Evolutionary conservation across 37 sponge, comb jelly and placozoan genomes (phyloP), one percentile per base, ranked within the genome.

Genomic region (Chondrosia reniformis): DNA sequence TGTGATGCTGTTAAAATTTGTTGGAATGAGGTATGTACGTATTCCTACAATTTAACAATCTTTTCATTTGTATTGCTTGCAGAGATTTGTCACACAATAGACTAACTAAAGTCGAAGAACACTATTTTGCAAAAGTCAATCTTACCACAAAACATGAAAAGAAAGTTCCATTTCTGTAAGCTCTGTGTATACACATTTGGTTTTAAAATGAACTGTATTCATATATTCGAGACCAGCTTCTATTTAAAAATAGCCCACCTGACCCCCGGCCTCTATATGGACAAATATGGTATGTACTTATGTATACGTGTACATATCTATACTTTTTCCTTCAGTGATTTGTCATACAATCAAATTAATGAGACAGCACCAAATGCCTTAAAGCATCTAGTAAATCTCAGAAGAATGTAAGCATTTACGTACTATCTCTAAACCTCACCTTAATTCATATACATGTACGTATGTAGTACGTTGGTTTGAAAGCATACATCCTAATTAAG

Each of bases 151-250:
- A 49, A 19, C 52, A 49, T 49, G 52, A 49, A 10, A 49, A 49
- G 15, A 10, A 10, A 49, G 15, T 19, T 19, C 52, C 71, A 6
- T 84, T 64, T 41, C 82, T 82, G 89, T 88, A 41, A 31, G 88
- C n/a, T n/a, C n/a, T n/a, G n/a, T n/a, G n/a, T n/a, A n/a, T n/a
- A n/a, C n/a, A n/a, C n/a, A n/a, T n/a, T n/a, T n/a, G n/a, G n/a
- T n/a, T n/a, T n/a, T n/a, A n/a, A n/a, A n/a, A n/a, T n/a, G n/a
- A n/a, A n/a, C n/a, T n/a, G n/a, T n/a, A n/a, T n/a, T n/a, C n/a
- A n/a, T n/a, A n/a, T n/a, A n/a, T n/a, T n/a, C n/a, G n/a, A n/a
- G n/a, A n/a, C n/a, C n/a, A n/a, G n/a, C n/a, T n/a, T n/a, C n/a
- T n/a, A n/a, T n/a, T n/a, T n/a, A n/a, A n/a, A n/a, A n/a, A n/a